A percentile compares a stretch with the other conserved stretches of the same genome.
These are phyloP conservation scores for Cichladusa arquata DNA, from an alignment of 2,113 vertebrate genomes.

Conservation along the genomic window DNA sequence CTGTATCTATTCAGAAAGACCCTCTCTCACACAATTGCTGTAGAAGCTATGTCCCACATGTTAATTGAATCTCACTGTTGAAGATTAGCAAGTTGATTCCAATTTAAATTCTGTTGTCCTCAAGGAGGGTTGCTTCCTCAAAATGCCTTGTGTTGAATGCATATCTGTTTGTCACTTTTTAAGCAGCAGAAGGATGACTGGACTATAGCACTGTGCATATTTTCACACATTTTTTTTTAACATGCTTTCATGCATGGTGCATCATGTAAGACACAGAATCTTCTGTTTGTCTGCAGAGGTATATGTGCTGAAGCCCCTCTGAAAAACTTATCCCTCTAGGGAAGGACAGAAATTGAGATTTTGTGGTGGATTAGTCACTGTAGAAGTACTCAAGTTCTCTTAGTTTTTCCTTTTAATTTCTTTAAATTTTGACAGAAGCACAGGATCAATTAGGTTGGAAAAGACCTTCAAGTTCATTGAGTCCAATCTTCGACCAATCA, in stretches of 20 bases:
- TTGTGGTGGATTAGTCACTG: background rate
- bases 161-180: background rate
- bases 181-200: background rate
- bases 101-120: background rate
- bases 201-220: background rate
- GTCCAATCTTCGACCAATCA: background rate
- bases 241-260: background rate
- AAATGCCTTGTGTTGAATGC: background rate
- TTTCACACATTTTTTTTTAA: background rate
- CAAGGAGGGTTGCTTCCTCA: background rate
- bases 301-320: rapidly evolving
- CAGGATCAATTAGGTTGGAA: background rate
- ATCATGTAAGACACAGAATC: background rate
- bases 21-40: background rate
- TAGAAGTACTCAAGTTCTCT: background rate
- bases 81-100: background rate
- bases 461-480: background rate
- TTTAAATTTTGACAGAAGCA: background rate
- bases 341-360: background rate
- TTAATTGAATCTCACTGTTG: background rate
- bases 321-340: background rate
- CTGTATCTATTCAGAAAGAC: background rate
- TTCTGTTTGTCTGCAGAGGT: background rate
- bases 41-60: background rate
- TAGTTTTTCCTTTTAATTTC: background rate